Evolutionary conservation across 2,797 vertebrate species (phyloP).

Genomic region (Rhinogobio ventralis): DNA sequence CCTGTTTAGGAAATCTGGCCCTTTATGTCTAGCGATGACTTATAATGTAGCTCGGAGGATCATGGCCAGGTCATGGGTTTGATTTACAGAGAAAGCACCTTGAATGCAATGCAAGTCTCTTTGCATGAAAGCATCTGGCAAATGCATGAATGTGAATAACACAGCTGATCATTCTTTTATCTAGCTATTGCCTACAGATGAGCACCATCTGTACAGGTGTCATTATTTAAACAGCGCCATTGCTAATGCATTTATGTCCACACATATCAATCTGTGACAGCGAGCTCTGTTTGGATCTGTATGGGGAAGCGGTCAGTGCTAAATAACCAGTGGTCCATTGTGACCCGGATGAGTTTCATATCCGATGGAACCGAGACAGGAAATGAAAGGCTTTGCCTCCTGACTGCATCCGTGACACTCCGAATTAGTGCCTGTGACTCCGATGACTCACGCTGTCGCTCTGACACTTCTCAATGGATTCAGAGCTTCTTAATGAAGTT

Average conservation of each 20-base stretch:
- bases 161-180: slow-evolving; percentile 12
- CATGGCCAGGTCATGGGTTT: slow-evolving; percentile 3
- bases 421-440: slow-evolving; percentile 51
- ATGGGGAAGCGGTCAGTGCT: neutral
- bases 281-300: neutral
- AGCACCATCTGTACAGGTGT: neutral
- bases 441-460: slow-evolving; percentile 46
- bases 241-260: slow-evolving; percentile 11
- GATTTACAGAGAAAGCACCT: neutral
- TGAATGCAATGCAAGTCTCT: neutral
- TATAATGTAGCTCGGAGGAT: neutral
- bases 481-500: slow-evolving; percentile 43
- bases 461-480: slow-evolving; percentile 51
- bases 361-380: slow-evolving; percentile 17
- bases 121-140: slow-evolving; percentile 8
- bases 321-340: slow-evolving; percentile 35
- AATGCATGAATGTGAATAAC: slow-evolving; percentile 8
- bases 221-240: neutral
- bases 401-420: slow-evolving; percentile 53
- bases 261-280: neutral
- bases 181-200: neutral
- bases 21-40: neutral
- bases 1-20: too few relatives aligned
- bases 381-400: slow-evolving; percentile 58
- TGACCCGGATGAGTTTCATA: slow-evolving; percentile 39